Evolutionary conservation across 2,113 vertebrate species (phyloP).

Genomic region (Vidua chalybeata): DNA sequence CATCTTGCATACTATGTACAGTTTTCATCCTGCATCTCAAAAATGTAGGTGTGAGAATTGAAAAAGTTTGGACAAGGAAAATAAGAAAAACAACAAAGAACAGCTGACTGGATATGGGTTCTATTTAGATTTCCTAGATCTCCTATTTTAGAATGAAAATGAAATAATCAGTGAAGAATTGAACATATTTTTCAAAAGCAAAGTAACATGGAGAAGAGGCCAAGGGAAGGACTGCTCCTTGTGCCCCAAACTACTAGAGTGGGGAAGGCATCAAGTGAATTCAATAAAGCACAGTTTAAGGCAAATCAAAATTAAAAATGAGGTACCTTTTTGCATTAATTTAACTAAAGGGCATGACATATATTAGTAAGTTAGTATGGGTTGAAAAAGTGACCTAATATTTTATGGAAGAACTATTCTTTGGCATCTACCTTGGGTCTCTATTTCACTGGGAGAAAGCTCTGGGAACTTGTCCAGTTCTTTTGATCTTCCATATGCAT

Average conservation of each 20-base stretch:
- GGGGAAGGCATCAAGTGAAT: background rate
- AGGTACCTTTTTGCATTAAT: background rate
- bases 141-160: background rate
- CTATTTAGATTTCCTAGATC: background rate
- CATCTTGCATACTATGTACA: background rate
- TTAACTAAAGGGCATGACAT: background rate
- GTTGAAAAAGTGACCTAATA: background rate
- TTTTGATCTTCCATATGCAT: background rate
- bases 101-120: background rate
- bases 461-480: background rate
- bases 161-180: background rate
- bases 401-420: background rate
- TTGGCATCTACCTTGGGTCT: background rate
- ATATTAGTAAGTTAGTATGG: background rate
- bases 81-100: background rate
- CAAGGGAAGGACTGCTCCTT: background rate
- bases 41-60: background rate
- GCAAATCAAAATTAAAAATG: background rate
- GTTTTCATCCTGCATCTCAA: background rate
- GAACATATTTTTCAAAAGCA: background rate
- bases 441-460: background rate
- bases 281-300: background rate
- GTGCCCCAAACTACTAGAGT: background rate
- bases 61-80: background rate
- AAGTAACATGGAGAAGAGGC: background rate